A percentile compares a stretch with the other conserved stretches of the same genome.
phyloP scores from a whole-genome alignment of 2,113 vertebrate species.

The Progne subis region DNA sequence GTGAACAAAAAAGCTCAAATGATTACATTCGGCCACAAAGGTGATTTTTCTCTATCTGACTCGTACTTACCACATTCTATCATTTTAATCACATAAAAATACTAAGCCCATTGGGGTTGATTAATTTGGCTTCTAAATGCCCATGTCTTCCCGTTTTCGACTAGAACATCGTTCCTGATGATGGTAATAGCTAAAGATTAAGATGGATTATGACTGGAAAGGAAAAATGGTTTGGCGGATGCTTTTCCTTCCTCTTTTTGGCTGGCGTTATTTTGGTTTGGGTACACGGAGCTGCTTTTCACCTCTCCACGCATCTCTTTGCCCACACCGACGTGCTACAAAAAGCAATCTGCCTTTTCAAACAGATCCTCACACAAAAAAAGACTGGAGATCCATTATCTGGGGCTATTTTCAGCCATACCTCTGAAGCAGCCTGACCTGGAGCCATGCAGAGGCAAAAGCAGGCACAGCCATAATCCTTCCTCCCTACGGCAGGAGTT shows the following conservation, averaged over 20 bases:
- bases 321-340: fast-evolving
- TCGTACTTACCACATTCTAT: background rate
- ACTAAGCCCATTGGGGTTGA: background rate
- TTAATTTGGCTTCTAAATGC: background rate
- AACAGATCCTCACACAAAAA: background rate
- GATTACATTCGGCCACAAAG: background rate
- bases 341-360: background rate
- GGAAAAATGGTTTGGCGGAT: background rate
- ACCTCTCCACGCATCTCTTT: background rate
- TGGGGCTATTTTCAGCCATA: background rate
- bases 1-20: conserved; percentile 63
- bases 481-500: background rate
- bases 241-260: background rate
- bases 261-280: background rate
- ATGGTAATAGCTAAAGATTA: background rate
- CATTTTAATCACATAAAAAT: conserved; percentile 35
- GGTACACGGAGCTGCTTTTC: background rate
- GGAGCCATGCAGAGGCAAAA: background rate
- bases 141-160: background rate
- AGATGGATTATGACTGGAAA: background rate
- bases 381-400: background rate
- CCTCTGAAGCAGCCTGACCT: conserved; percentile 14
- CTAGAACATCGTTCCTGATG: background rate
- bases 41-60: conserved; percentile 21
- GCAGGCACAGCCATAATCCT: background rate